Conservation (phyloP, 1,140 invertebrate genomes). For the Macrobrachium rosenbergii region DNA sequence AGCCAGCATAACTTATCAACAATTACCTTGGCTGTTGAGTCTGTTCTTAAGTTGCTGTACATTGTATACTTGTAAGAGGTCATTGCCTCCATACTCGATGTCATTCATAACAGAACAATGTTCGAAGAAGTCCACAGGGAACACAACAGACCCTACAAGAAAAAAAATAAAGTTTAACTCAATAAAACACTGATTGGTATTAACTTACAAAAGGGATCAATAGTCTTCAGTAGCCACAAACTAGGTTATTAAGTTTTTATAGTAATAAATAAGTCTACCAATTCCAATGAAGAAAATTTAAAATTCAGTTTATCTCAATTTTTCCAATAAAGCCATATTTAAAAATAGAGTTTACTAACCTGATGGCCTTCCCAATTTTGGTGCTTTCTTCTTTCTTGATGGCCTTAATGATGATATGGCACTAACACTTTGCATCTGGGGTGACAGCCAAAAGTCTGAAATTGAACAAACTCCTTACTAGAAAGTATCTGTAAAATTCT, state of each 20-base stretch:
- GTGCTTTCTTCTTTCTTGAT: slow-evolving; percentile 75
- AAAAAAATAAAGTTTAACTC: slow-evolving; percentile 32
- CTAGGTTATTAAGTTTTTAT: no score
- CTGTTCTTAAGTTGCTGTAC: slow-evolving; percentile 93
- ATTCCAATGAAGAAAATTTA: no score
- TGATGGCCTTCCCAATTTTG: slow-evolving; percentile 72
- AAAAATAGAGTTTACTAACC: slow-evolving; percentile 35
- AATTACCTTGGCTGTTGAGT: slow-evolving; percentile 81
- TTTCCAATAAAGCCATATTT: no score
- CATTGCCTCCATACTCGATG: slow-evolving; percentile 95
- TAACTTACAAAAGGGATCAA: no score
- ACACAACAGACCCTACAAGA: slow-evolving; percentile 74
- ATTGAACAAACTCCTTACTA: background rate
- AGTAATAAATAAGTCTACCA: no score
- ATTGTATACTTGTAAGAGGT: slow-evolving; percentile 95
- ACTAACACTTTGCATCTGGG: slow-evolving; percentile 71
- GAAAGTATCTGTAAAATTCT: no score
- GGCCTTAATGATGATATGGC: slow-evolving; percentile 71
- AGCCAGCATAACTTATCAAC: background rate
- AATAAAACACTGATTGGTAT: background rate
- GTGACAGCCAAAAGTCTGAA: slow-evolving; percentile 72
- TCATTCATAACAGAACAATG: slow-evolving; percentile 92
- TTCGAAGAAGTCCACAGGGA: slow-evolving; percentile 97
- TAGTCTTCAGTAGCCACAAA: no score
- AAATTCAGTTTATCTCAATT: no score